phyloP scores from a whole-genome alignment of 2,113 vertebrate genomes.

The Triplophysa rosa region DNA sequence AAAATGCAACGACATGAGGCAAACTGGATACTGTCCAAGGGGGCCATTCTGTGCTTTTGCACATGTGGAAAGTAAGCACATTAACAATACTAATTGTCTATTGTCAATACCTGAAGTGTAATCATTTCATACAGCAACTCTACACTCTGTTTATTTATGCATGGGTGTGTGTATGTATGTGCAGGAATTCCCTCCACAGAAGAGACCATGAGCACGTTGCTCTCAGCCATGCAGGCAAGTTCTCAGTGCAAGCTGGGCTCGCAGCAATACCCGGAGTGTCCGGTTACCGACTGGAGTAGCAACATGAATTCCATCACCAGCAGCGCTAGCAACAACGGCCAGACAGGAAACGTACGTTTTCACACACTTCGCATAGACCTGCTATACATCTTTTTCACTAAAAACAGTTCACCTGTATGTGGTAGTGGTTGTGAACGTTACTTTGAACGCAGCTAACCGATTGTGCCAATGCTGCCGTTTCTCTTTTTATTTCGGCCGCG shows the following conservation, averaged over 20 bases:
- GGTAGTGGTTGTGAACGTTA: background rate
- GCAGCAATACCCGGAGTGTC: slow-evolving; percentile 80
- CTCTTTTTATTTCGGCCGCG: slow-evolving; percentile 15
- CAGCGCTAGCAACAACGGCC: slow-evolving; percentile 74
- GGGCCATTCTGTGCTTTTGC: slow-evolving; percentile 94
- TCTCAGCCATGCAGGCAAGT: slow-evolving; percentile 75
- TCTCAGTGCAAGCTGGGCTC: slow-evolving; percentile 73
- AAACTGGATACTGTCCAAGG: slow-evolving; percentile 88
- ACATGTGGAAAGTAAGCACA: slow-evolving; percentile 86
- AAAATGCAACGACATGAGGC: slow-evolving; percentile 92
- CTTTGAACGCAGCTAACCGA: background rate
- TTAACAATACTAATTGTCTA: slow-evolving; percentile 3
- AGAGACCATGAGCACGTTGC: slow-evolving; percentile 78
- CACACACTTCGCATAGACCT: background rate
- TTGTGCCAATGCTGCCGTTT: background rate
- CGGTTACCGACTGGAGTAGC: slow-evolving; percentile 81
- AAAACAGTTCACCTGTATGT: background rate
- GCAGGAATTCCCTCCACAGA: slow-evolving; percentile 80
- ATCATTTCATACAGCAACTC: background rate
- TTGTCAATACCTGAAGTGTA: background rate
- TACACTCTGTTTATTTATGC: background rate
- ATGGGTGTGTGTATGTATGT: background rate
- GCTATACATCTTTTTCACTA: background rate
- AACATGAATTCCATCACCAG: slow-evolving; percentile 70
- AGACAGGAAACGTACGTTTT: slow-evolving; percentile 80